Conservation (phyloP, 1,140 invertebrate species). For the Tetramorium parvispinum region DNA sequence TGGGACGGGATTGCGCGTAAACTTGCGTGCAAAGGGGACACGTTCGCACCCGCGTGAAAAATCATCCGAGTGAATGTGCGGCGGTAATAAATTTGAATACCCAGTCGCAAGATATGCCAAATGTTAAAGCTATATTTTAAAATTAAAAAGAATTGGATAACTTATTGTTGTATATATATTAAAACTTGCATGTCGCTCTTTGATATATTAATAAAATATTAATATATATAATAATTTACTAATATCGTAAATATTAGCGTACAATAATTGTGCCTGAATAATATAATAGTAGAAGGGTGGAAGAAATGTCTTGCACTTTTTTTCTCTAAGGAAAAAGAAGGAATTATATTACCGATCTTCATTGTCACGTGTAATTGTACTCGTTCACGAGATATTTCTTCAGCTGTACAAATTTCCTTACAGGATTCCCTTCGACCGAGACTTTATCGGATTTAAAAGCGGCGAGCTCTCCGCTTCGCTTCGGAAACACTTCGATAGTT, state of each 20-base stretch:
- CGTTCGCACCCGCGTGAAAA: slow-evolving; percentile 51
- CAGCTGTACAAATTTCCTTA: slow-evolving; percentile 30
- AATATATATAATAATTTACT: not conserved
- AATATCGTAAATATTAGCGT: not conserved
- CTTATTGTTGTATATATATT: not conserved
- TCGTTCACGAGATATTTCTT: not conserved
- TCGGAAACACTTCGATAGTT: slow-evolving; percentile 28
- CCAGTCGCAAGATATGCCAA: not conserved
- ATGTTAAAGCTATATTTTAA: not conserved
- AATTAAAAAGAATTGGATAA: not conserved
- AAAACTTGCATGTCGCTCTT: not conserved
- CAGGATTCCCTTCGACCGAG: not conserved
- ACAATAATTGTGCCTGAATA: not conserved
- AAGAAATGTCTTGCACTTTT: not conserved
- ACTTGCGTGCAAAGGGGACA: slow-evolving; percentile 48
- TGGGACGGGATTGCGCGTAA: slow-evolving; percentile 42
- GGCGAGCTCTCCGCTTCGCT: not conserved
- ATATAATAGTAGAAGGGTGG: not conserved
- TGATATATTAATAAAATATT: not conserved
- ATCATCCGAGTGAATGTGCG: slow-evolving; percentile 19
- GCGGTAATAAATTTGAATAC: slow-evolving; percentile 1
- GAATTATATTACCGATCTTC: not conserved
- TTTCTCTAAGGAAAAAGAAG: not conserved
- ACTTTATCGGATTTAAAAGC: slow-evolving; percentile 40
- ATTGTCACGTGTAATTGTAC: slow-evolving; percentile 5